phyloP scores from a whole-genome alignment of 2,113 vertebrate genomes.

The Embiotoca jacksoni region DNA sequence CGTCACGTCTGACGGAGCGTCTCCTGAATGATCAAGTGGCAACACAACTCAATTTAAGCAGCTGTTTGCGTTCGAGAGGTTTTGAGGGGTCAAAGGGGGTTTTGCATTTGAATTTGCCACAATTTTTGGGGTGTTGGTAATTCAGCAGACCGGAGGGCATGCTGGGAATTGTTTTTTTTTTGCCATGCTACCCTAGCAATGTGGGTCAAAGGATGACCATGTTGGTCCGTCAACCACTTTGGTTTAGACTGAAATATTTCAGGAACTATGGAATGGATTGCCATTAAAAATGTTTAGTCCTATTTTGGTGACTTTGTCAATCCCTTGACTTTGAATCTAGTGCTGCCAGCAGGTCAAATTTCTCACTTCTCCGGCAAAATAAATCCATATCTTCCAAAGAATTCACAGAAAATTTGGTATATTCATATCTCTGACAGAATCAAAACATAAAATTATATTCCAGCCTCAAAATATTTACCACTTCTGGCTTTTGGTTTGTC shows the following conservation, averaged over 20 bases:
- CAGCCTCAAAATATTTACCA: too few relatives aligned
- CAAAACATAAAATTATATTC: too few relatives aligned
- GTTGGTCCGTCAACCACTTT: neutral
- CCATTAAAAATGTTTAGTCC: too few relatives aligned
- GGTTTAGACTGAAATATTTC: neutral
- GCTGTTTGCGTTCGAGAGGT: conserved; percentile 41
- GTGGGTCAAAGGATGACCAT: neutral
- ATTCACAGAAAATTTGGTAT: too few relatives aligned
- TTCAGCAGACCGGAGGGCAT: neutral
- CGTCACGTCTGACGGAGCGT: conserved; percentile 48
- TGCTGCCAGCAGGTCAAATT: too few relatives aligned
- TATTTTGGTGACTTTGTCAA: neutral
- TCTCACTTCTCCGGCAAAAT: too few relatives aligned
- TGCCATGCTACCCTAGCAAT: neutral
- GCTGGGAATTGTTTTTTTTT: conserved; percentile 1
- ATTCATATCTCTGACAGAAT: too few relatives aligned
- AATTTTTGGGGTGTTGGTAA: conserved; percentile 6
- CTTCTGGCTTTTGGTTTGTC: too few relatives aligned
- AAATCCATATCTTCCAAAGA: too few relatives aligned
- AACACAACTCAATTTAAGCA: conserved; percentile 55
- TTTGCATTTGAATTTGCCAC: conserved; percentile 50
- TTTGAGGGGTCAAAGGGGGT: conserved; percentile 46
- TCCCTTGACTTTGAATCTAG: neutral
- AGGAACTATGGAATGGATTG: too few relatives aligned
- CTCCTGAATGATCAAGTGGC: conserved; percentile 75